Evolutionary conservation across 2,113 vertebrate genomes (phyloP), one percentile per base, ranked within the genome.

Genomic region (Strix uralensis): DNA sequence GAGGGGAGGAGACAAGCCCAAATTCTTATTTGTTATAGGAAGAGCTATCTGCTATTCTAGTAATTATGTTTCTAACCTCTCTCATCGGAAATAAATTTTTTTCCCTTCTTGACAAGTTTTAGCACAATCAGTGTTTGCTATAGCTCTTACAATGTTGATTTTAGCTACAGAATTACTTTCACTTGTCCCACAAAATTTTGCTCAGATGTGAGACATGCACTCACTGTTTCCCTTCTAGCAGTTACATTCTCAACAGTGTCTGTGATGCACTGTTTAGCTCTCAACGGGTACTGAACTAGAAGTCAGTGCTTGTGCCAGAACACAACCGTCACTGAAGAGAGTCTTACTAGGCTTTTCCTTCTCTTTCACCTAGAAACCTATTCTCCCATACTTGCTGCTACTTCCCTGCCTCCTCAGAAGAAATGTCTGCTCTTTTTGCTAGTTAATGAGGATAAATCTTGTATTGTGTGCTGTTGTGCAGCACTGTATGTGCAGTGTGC

Each of bases 261-360:
- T 62, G 52, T 15, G n/a, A 22, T 66, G 19, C 10, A 2, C 59
- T 51, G 27, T 55, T 79, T 15, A 40, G 15, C 66, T 69, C 44
- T 0, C 1, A 40, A 29, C 21, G 13, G 57, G 13, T 65, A 23
- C n/a, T 9, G 26, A 49, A 63, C 15, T 34, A 55, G 18, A 49
- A 34, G 25, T 58, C 47, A 16, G 14, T 49, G 36, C 20, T 62
- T 2, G 2, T 29, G 16, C 7, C 25, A 36, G 42, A 38, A 25
- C 8, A 12, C 0, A 0, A 11, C 7, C 3, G 2, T 55, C 13
- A 26, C 17, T 81, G 47, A 26, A 51, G 30, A 30, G 26, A 34
- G 6, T 40, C 10, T 57, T 26, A 8, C 13, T 10, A 25, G 42
- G 16, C 10, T 89, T 86, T 63, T 58, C 36, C 30, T 29, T 57